Conservation (phyloP, 2,797 vertebrate genomes). For the Gambusia yucatana region DNA sequence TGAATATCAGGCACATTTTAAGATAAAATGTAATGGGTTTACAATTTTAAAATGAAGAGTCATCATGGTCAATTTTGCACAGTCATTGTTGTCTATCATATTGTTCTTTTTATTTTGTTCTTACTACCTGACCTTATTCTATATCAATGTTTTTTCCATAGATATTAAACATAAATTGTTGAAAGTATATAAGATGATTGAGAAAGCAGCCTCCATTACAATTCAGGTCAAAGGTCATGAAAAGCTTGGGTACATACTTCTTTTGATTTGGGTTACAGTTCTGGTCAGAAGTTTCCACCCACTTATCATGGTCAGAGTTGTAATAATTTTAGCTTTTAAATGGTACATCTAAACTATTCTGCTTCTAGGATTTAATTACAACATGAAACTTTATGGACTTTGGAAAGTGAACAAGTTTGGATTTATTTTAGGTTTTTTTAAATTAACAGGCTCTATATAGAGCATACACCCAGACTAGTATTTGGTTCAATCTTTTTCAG, state of each 20-base stretch:
- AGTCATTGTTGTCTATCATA: neutral
- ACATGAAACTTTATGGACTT: neutral
- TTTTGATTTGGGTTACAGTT: neutral
- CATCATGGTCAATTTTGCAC: neutral
- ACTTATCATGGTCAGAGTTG: neutral
- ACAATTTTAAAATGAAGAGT: conserved; percentile 17
- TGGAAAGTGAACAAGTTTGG: neutral
- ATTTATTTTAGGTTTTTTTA: neutral
- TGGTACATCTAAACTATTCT: neutral
- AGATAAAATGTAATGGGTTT: conserved; percentile 5
- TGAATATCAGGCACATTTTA: neutral
- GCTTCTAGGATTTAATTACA: neutral
- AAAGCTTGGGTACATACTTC: neutral
- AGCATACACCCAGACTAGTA: neutral
- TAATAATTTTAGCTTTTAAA: neutral
- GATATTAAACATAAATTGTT: neutral
- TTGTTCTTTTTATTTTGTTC: neutral
- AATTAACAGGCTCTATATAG: neutral
- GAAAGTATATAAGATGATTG: neutral
- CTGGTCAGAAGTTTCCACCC: neutral
- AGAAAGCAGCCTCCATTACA: conserved; percentile 33
- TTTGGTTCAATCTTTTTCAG: neutral
- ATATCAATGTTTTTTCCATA: neutral
- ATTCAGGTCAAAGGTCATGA: conserved; percentile 67
- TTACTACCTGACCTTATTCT: neutral